phyloP scores from a whole-genome alignment of 2,888 invertebrate species.

The Apodemia duryi region DNA sequence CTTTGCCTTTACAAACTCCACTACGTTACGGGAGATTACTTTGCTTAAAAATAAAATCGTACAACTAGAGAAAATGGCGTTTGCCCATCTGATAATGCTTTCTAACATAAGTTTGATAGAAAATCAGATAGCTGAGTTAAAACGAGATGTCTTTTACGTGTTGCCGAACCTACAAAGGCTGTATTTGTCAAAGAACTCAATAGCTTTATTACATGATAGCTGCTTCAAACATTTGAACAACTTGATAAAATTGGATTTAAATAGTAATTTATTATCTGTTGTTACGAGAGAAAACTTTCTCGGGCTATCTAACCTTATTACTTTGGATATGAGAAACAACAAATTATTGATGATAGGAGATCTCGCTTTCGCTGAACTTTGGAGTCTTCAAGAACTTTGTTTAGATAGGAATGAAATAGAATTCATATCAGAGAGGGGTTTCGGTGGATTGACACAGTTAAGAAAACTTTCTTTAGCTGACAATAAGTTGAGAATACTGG shows the following conservation, averaged over 20 bases:
- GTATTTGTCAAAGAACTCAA: slow-evolving; percentile 90
- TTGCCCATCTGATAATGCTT: slow-evolving; percentile 86
- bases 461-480: slow-evolving; percentile 85
- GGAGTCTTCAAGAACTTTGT: slow-evolving; percentile 84
- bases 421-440: slow-evolving; percentile 87
- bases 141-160: slow-evolving; percentile 86
- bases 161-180: slow-evolving; percentile 86
- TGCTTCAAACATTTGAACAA: slow-evolving; percentile 87
- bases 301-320: slow-evolving; percentile 85
- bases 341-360: slow-evolving; percentile 89
- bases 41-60: slow-evolving; percentile 86
- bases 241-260: slow-evolving; percentile 89
- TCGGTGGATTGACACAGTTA: slow-evolving; percentile 86
- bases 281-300: slow-evolving; percentile 88
- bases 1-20: slow-evolving; percentile 87
- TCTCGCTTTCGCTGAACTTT: slow-evolving; percentile 88
- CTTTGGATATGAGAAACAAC: slow-evolving; percentile 87
- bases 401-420: slow-evolving; percentile 85
- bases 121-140: slow-evolving; percentile 87
- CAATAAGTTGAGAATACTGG: slow-evolving; percentile 85
- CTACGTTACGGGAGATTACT: slow-evolving; percentile 83
- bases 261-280: slow-evolving; percentile 85
- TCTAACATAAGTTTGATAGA: slow-evolving; percentile 85
- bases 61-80: slow-evolving; percentile 83
- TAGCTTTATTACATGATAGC: slow-evolving; percentile 91